Evolutionary conservation across 2,797 vertebrate genomes (phyloP).

Genomic region (Enteromius thamalakanensis): DNA sequence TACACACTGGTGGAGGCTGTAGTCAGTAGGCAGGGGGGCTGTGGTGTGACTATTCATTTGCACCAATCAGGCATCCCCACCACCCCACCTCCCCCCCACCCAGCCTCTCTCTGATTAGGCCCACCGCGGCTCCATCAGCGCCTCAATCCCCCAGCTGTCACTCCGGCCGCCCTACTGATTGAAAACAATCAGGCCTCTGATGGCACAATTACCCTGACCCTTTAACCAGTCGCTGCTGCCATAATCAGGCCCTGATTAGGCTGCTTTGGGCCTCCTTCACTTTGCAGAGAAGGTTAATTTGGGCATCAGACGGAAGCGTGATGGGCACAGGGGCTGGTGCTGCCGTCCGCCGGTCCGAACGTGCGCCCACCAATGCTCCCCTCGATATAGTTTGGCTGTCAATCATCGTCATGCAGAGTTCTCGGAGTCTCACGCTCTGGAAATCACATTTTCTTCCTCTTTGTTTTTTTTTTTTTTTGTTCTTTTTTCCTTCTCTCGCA

Average conservation of each 20-base stretch:
- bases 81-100: slow-evolving; percentile 62
- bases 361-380: slow-evolving; percentile 85
- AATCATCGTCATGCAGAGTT: slow-evolving; percentile 97
- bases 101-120: slow-evolving; percentile 91
- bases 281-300: slow-evolving; percentile 99
- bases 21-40: slow-evolving; percentile 52
- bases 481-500: slow-evolving; percentile 63
- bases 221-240: slow-evolving; percentile 98
- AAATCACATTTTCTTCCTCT: slow-evolving; percentile 89
- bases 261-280: slow-evolving; percentile 99
- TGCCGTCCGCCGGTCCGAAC: slow-evolving; percentile 71
- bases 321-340: slow-evolving; percentile 76
- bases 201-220: slow-evolving; percentile 99
- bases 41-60: slow-evolving; percentile 94
- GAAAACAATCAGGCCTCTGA: slow-evolving; percentile 99
- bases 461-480: slow-evolving; percentile 70
- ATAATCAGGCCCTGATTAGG: slow-evolving; percentile 99
- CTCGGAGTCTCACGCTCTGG: slow-evolving; percentile 87
- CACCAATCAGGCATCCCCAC: slow-evolving; percentile 93
- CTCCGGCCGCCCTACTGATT: slow-evolving; percentile 98
- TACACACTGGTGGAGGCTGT: slow-evolving; percentile 51
- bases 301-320: slow-evolving; percentile 95
- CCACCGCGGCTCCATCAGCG: slow-evolving; percentile 97
- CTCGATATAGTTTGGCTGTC: slow-evolving; percentile 93
- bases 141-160: slow-evolving; percentile 99